A percentile compares a stretch with the other conserved stretches of the same genome.
Conservation (phyloP, 2,888 invertebrate genomes). For the Argyresthia goedartella region DNA sequence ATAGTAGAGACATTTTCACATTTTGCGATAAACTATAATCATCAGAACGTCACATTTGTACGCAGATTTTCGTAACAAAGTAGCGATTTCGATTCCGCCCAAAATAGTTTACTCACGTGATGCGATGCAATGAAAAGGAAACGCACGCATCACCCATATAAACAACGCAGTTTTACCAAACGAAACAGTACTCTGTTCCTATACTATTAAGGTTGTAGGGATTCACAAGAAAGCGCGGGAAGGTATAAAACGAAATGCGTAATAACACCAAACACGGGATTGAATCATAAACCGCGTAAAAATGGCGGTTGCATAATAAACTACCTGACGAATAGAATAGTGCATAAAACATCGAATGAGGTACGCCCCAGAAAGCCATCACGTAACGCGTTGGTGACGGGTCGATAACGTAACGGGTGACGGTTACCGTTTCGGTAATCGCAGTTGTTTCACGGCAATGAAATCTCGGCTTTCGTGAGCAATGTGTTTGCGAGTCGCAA, state of each 20-base stretch:
- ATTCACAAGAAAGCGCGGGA: background rate
- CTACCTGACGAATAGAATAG: background rate
- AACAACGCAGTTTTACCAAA: background rate
- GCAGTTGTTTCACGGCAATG: too few species aligned
- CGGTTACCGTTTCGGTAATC: too few species aligned
- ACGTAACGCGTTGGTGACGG: background rate
- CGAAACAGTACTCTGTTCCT: background rate
- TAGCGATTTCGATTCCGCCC: slow-evolving; percentile 12
- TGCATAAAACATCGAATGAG: background rate
- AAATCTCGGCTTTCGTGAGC: too few species aligned
- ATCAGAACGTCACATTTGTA: background rate
- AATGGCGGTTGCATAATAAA: slow-evolving; percentile 15
- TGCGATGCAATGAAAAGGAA: slow-evolving; percentile 46
- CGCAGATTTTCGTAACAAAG: slow-evolving; percentile 1
- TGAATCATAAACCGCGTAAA: slow-evolving; percentile 60
- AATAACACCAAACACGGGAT: slow-evolving; percentile 52
- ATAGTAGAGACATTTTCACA: too few species aligned
- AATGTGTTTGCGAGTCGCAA: too few species aligned
- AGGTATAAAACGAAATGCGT: slow-evolving; percentile 28
- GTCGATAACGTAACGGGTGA: too few species aligned
- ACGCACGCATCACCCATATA: background rate
- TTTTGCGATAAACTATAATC: background rate
- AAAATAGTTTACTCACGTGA: slow-evolving; percentile 55
- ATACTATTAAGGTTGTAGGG: background rate
- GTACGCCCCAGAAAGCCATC: background rate